Percentiles rank a stretch among this genome's conserved stretches.
phyloP scores from a whole-genome alignment of 2,888 invertebrate genomes.

The Lithophane leautieri region DNA sequence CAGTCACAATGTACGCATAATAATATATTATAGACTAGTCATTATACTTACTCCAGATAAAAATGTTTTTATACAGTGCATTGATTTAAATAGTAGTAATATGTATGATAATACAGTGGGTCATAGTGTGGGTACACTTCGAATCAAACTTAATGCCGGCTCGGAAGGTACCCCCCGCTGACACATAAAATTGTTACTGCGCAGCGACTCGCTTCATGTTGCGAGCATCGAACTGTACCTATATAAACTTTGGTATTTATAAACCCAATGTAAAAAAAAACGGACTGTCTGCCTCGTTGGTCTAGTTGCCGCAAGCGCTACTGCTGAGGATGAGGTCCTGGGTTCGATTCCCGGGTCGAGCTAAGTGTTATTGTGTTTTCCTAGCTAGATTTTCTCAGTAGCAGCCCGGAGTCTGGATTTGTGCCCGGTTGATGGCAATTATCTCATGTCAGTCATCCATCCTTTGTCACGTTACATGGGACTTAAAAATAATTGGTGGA shows the following conservation, averaged over 20 bases:
- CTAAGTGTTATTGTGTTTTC: background rate
- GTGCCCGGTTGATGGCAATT: background rate
- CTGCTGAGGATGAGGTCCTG: background rate
- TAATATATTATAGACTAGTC: background rate
- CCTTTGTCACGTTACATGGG: background rate
- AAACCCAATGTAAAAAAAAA: background rate
- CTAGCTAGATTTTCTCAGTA: background rate
- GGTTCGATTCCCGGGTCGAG: background rate
- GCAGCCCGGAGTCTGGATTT: background rate
- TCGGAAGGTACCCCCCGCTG: too few species aligned
- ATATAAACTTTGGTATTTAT: background rate
- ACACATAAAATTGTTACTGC: too few species aligned
- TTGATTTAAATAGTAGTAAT: too few species aligned
- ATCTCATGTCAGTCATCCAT: too few species aligned
- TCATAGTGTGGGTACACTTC: background rate
- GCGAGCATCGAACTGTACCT: too few species aligned
- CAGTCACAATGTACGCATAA: background rate
- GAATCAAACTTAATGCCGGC: too few species aligned
- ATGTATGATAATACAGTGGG: too few species aligned
- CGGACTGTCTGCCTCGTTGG: background rate
- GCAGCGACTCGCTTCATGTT: too few species aligned
- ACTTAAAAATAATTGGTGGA: background rate
- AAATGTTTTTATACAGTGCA: background rate
- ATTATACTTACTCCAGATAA: background rate
- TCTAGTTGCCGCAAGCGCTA: background rate